Base-by-base conservation (phyloP, 2,888 invertebrate species). In the Drosophila acutilabella region DNA sequence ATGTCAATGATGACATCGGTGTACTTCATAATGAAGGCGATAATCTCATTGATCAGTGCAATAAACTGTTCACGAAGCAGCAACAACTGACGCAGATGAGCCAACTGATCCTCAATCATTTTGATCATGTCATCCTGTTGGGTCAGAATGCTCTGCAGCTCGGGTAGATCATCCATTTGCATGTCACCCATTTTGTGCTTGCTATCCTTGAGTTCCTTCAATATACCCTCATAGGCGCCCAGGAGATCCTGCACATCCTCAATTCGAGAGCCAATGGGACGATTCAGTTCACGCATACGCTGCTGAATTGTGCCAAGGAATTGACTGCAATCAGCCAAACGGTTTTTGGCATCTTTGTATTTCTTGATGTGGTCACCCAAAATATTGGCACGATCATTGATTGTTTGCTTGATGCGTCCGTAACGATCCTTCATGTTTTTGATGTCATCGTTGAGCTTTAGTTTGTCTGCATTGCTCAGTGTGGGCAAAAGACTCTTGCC, bases 171-270 rank as follows among this genome's bases (percentile, higher is more conserved):
- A 23, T 95, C 95, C 6, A 95, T 94, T 89, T 96, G 96, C 40
- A 97, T 93, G 89, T 97, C 96, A 56, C 95, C 95, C 53, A 97
- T 93, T 93, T 96, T 96, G 0, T 94, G 93, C 87, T 96, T 96
- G 90, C 96, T 96, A 54, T 94, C 94, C 91, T 96, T 97, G 0
- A 97, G 93, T 75, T 97, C 96, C 64, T 94, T 94, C 18, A 97
- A 92, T 53, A 97, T 96, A 78, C 95, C 94, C 92, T 97, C 97
- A 85, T 97, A 97, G 1, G 96, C 94, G 40, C 94, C 94, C 26
- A 97, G 93, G 78, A 97, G 94, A n/a, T 95, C 95, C 90, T 97
- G 96, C 0, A 98, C 98, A 91, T 98, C 98, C 89, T 98, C 97
- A 1, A 96, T 96, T 88, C 96, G 95, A 58, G 95, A 96, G 11